These are phyloP conservation scores for Cyrtodaria siliqua DNA, from an alignment of 2,888 invertebrate genomes.

Conservation along the genomic window DNA sequence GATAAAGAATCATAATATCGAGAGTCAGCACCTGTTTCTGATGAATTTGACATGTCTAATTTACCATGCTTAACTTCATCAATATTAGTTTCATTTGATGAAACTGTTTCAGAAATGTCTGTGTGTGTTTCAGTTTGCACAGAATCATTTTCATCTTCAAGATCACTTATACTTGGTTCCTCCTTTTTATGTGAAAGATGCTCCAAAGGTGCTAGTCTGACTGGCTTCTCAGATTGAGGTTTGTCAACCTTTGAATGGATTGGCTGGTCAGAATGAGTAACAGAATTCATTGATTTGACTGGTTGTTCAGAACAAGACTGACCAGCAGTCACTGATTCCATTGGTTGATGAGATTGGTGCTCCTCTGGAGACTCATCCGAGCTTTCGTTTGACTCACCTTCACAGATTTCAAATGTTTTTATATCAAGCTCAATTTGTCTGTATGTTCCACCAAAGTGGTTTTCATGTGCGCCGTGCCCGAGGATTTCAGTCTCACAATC, in stretches of 20 bases:
- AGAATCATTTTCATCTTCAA: conserved; percentile 35
- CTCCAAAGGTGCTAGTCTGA: too few relatives aligned
- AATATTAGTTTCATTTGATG: too few relatives aligned
- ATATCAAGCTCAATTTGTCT: background rate
- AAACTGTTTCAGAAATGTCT: too few relatives aligned
- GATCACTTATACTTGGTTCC: conserved; percentile 42
- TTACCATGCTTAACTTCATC: background rate
- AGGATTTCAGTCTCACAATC: conserved; percentile 30
- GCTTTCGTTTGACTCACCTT: background rate
- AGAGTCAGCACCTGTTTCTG: conserved; percentile 2
- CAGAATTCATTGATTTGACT: too few relatives aligned
- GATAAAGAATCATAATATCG: conserved; percentile 24
- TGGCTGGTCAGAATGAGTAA: too few relatives aligned
- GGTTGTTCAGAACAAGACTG: too few relatives aligned
- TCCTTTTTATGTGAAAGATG: background rate
- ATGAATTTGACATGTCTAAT: conserved; percentile 18
- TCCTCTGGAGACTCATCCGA: background rate
- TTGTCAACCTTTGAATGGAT: too few relatives aligned
- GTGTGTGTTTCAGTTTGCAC: too few relatives aligned
- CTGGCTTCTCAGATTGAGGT: too few relatives aligned
- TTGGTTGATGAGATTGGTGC: too few relatives aligned
- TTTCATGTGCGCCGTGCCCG: background rate
- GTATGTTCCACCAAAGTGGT: conserved; percentile 21
- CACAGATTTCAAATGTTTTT: conserved; percentile 2
- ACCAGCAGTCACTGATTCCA: too few relatives aligned